Evolutionary conservation across 1,140 invertebrate genomes (phyloP).

Genomic region (Ooceraea biroi): DNA sequence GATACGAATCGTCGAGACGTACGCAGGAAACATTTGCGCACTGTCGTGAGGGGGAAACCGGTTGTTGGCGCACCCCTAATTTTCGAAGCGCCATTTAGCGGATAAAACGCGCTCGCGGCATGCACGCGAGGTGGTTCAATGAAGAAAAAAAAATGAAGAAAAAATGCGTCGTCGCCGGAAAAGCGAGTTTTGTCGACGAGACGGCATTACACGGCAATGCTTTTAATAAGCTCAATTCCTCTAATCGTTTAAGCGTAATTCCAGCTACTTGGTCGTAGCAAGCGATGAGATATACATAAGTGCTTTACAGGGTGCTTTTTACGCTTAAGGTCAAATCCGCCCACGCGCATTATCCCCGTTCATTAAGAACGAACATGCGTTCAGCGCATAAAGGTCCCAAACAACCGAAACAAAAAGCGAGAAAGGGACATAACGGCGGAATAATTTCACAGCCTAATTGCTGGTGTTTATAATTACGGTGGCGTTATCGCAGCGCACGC

Average conservation of each 20-base stretch:
- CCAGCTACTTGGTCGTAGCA: constrained; percentile 38
- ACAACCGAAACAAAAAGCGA: constrained; percentile 19
- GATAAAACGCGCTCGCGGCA: background rate
- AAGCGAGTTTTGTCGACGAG: constrained; percentile 34
- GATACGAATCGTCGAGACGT: background rate
- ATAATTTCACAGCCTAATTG: constrained; percentile 17
- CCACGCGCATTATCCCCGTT: constrained; percentile 44
- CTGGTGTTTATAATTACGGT: constrained; percentile 4
- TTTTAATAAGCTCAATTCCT: constrained; percentile 54
- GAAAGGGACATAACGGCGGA: background rate
- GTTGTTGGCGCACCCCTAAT: constrained; percentile 15
- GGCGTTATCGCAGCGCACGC: background rate
- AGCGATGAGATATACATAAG: constrained; percentile 7
- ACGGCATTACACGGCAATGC: constrained; percentile 1
- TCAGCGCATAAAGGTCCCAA: background rate
- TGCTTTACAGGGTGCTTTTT: constrained; percentile 28
- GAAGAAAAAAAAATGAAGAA: background rate
- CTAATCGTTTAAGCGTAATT: constrained; percentile 58
- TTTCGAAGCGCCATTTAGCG: background rate
- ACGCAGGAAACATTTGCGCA: background rate
- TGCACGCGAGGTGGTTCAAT: background rate
- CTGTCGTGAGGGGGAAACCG: background rate
- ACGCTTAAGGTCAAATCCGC: constrained; percentile 44
- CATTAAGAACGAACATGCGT: constrained; percentile 14
- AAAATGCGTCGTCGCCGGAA: constrained; percentile 9